Conservation (phyloP, 2,888 invertebrate genomes). For the Listrodromus nycthemerus region DNA sequence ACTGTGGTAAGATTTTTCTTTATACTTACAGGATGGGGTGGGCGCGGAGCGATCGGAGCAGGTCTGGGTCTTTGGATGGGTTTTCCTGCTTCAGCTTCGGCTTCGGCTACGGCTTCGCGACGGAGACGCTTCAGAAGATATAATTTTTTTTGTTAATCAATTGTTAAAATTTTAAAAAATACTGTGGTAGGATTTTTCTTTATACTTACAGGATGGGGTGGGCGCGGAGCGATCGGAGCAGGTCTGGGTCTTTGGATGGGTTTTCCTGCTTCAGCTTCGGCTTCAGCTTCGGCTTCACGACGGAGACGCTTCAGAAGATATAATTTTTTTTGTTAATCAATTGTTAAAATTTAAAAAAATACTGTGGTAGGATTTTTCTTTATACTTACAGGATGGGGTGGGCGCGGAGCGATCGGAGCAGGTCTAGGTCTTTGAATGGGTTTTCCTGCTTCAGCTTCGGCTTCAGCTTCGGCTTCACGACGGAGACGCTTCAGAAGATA, state of each 20-base stretch:
- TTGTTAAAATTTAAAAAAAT: neutral
- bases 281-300: slow-evolving; percentile 18
- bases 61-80: too few relatives aligned
- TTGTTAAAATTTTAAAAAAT: too few relatives aligned
- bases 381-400: neutral
- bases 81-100: neutral
- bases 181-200: too few relatives aligned
- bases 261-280: slow-evolving; percentile 11
- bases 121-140: too few relatives aligned
- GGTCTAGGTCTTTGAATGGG: neutral
- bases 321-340: too few relatives aligned
- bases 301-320: too few relatives aligned
- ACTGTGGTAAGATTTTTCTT: neutral
- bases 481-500: slow-evolving; percentile 53
- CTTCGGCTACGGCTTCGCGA: slow-evolving; percentile 51
- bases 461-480: slow-evolving; percentile 60
- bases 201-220: too few relatives aligned
- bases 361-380: neutral
- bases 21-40: slow-evolving; percentile 9
- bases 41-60: neutral
- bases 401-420: neutral
- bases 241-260: slow-evolving; percentile 29
- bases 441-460: slow-evolving; percentile 19
- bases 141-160: too few relatives aligned
- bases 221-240: slow-evolving; percentile 5